A percentile compares a stretch with the other conserved stretches of the same genome.
Conservation (phyloP, 2,888 invertebrate species). For the Sminthurides aquaticus region DNA sequence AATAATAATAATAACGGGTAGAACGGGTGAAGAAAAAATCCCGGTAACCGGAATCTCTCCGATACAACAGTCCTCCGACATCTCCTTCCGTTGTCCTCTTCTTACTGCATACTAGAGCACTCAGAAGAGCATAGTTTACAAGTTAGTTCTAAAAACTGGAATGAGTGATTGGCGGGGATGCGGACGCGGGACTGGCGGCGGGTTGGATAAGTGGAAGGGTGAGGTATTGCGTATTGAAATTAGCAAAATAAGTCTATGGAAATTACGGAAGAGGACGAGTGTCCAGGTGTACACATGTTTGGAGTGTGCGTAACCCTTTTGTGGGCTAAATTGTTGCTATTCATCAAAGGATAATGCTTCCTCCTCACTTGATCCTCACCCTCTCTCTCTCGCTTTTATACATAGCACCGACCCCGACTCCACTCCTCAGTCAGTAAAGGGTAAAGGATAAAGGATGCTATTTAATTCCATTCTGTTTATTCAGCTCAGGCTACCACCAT, state of each 20-base stretch:
- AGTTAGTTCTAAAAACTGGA: too few species aligned
- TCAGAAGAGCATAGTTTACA: not conserved
- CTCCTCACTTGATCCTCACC: not conserved
- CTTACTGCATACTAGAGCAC: too few species aligned
- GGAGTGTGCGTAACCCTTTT: not conserved
- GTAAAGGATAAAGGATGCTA: not conserved
- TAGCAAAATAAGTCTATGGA: not conserved
- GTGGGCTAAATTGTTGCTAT: not conserved
- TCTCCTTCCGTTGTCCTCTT: too few species aligned
- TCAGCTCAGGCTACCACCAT: too few species aligned
- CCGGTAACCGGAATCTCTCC: not conserved
- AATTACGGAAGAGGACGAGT: not conserved
- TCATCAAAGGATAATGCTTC: not conserved
- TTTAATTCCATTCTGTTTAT: not conserved
- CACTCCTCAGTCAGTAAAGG: not conserved
- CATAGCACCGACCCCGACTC: not conserved
- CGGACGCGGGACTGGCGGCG: not conserved
- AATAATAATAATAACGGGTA: too few species aligned
- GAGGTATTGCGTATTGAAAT: not conserved
- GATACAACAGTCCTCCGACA: too few species aligned
- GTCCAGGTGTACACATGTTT: not conserved
- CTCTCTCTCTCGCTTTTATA: too few species aligned
- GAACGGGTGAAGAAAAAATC: not conserved
- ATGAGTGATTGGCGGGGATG: not conserved
- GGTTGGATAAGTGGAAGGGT: not conserved